phyloP scores from a whole-genome alignment of 2,113 vertebrate species.

The human (Homo sapiens) region GRCh38 chrX:3303501-3304000 shows the following conservation, averaged over 20 bases:
- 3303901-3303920: rapidly evolving
- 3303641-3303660: not conserved
- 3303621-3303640: not conserved
- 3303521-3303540: not conserved
- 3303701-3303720: not conserved
- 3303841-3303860: not conserved
- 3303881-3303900: not conserved
- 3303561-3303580: not conserved
- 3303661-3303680: not conserved
- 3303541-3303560: not conserved
- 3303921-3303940: not conserved
- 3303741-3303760: not conserved
- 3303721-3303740: not conserved
- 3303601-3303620: not conserved
- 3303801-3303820: not conserved
- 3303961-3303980: not conserved
- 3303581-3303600: not conserved
- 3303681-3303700: not conserved
- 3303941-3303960: not conserved
- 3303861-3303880: not conserved
- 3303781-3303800: not conserved
- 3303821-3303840: rapidly evolving
- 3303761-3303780: not conserved
- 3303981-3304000: not conserved
- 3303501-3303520: not conserved